Conservation (phyloP, 2,888 invertebrate species). For the Leucozona laternaria region DNA sequence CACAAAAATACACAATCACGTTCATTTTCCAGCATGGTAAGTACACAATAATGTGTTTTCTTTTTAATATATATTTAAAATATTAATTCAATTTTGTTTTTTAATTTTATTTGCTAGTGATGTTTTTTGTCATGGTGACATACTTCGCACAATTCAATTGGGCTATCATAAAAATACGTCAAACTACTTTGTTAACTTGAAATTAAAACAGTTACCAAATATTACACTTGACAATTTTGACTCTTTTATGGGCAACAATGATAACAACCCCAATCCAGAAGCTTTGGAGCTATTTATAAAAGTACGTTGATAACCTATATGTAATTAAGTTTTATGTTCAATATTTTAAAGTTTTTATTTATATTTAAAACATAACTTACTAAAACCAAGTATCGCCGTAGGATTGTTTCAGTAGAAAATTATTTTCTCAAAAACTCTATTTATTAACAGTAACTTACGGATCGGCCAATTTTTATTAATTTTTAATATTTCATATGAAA, state of each 20-base stretch:
- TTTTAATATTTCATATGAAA: too few species aligned
- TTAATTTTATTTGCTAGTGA: neutral
- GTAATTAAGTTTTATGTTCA: too few species aligned
- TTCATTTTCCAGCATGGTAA: conserved; percentile 20
- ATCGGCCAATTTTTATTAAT: too few species aligned
- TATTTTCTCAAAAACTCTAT: too few species aligned
- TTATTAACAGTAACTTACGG: too few species aligned
- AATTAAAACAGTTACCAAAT: conserved; percentile 15
- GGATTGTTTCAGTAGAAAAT: too few species aligned
- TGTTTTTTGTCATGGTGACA: conserved; percentile 12
- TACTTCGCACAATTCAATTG: neutral
- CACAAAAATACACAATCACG: neutral
- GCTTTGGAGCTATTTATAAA: neutral
- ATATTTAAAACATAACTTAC: too few species aligned
- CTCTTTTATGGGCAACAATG: neutral
- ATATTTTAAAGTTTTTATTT: too few species aligned
- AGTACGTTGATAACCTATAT: neutral
- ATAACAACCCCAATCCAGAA: neutral
- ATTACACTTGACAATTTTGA: conserved; percentile 11
- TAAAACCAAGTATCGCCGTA: too few species aligned
- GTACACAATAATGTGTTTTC: neutral
- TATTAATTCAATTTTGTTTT: neutral
- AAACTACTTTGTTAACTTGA: neutral
- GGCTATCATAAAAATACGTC: neutral
- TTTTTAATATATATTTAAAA: neutral